These are phyloP conservation scores for Montipora efflorescens DNA, from an alignment of 64 coral and sea anemone genomes.

Conservation along the genomic window DNA sequence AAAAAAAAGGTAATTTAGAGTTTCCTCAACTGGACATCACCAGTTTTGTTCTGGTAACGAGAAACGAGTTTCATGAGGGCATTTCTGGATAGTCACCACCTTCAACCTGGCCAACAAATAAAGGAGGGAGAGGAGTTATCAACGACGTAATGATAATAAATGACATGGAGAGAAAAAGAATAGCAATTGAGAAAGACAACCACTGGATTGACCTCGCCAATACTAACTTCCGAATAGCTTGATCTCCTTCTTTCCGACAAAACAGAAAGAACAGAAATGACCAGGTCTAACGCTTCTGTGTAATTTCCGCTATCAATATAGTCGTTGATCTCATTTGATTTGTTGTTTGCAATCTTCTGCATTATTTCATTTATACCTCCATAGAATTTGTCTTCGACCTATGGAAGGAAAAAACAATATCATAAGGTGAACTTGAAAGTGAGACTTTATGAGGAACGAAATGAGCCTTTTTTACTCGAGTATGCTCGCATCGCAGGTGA, in stretches of 20 bases:
- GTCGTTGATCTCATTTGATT: constrained; percentile 32
- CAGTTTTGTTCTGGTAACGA: background rate
- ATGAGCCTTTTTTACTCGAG: no score
- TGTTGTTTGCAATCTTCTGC: constrained; percentile 11
- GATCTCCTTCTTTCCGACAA: background rate
- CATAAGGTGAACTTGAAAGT: background rate
- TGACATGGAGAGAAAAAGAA: no score
- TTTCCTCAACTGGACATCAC: no score
- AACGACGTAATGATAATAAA: no score
- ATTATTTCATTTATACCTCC: background rate
- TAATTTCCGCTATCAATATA: background rate
- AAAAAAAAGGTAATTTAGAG: no score
- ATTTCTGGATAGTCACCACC: no score
- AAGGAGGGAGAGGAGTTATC: no score
- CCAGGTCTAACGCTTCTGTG: constrained; percentile 31
- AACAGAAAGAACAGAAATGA: constrained; percentile 53
- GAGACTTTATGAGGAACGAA: no score
- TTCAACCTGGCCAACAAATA: no score
- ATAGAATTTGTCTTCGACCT: background rate
- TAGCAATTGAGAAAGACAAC: no score
- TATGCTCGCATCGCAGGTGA: no score
- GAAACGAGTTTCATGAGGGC: background rate
- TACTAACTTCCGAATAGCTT: background rate
- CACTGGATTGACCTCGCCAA: background rate
- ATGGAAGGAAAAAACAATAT: background rate